phyloP scores from a whole-genome alignment of 2,113 vertebrate genomes.

The Dipodomys ordii region DNA sequence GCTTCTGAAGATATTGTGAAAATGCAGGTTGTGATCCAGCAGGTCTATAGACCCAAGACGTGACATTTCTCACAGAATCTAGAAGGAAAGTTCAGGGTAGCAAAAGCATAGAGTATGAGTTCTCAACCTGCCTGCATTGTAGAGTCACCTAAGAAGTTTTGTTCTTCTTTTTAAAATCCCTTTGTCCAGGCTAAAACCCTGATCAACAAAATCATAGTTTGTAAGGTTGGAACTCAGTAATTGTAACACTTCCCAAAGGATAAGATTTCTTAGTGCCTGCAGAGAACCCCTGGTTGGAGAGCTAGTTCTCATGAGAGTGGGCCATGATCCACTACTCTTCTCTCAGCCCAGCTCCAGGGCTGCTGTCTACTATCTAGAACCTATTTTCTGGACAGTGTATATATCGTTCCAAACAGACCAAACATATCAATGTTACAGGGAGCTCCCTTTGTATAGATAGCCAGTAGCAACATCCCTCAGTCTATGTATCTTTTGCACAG shows the following conservation, averaged over 20 bases:
- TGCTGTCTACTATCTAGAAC: neutral
- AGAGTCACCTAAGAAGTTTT: neutral
- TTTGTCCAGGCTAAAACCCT: neutral
- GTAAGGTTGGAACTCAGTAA: neutral
- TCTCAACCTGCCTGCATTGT: neutral
- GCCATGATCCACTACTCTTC: neutral
- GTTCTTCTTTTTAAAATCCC: neutral
- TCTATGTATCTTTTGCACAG: neutral
- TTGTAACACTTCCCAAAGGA: neutral
- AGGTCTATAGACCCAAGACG: neutral
- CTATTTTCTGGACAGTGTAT: conserved; percentile 16
- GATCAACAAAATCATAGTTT: neutral
- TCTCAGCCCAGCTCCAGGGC: neutral
- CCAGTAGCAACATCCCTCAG: neutral
- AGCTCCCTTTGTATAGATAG: conserved; percentile 48
- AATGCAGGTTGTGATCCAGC: neutral
- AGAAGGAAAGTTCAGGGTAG: neutral
- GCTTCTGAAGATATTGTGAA: neutral
- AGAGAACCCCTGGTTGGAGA: neutral
- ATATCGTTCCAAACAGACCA: conserved; percentile 19
- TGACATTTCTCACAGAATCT: neutral
- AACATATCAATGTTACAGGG: neutral
- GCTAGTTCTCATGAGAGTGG: neutral
- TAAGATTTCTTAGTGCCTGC: accelerated
- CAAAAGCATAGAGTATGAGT: neutral